Conservation (phyloP, 2,797 vertebrate genomes). For the Macropodus opercularis region DNA sequence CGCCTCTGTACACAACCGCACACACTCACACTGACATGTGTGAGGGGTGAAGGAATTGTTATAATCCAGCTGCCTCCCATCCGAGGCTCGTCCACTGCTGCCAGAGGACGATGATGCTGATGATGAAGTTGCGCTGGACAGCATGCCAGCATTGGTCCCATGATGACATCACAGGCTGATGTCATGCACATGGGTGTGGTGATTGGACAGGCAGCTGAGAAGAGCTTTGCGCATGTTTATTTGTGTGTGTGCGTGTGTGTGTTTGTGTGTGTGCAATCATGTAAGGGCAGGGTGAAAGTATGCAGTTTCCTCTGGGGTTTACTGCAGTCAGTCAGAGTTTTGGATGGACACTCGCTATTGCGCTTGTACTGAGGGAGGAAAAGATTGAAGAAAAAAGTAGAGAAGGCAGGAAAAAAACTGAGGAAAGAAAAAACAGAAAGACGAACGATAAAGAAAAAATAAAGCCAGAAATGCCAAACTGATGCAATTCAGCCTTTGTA, state of each 20-base stretch:
- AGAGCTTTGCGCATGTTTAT: constrained; percentile 47
- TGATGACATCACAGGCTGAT: constrained; percentile 86
- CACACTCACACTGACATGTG: constrained; percentile 43
- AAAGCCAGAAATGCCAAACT: constrained; percentile 16
- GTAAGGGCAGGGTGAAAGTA: constrained; percentile 74
- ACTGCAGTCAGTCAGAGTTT: constrained; percentile 62
- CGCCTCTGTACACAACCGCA: constrained; percentile 20
- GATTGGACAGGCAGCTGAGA: constrained; percentile 76
- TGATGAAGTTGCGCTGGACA: constrained; percentile 77
- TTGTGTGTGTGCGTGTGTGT: constrained; percentile 10
- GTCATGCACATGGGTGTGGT: constrained; percentile 83
- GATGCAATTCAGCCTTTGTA: too few relatives aligned
- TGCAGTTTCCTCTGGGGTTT: constrained; percentile 67
- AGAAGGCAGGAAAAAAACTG: constrained; percentile 7
- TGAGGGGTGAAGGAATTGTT: constrained; percentile 66
- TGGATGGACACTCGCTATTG: constrained; percentile 63
- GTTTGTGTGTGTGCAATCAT: constrained; percentile 25
- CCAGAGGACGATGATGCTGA: constrained; percentile 75
- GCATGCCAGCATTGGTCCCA: constrained; percentile 78
- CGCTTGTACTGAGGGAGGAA: constrained; percentile 48
- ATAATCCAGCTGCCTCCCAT: constrained; percentile 77
- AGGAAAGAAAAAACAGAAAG: constrained; percentile 21
- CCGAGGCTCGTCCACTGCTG: constrained; percentile 53
- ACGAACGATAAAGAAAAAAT: constrained; percentile 16
- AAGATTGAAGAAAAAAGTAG: constrained; percentile 47